These are phyloP conservation scores for Neuroterus valhalla DNA, from an alignment of 1,140 invertebrate species.

Conservation along the genomic window DNA sequence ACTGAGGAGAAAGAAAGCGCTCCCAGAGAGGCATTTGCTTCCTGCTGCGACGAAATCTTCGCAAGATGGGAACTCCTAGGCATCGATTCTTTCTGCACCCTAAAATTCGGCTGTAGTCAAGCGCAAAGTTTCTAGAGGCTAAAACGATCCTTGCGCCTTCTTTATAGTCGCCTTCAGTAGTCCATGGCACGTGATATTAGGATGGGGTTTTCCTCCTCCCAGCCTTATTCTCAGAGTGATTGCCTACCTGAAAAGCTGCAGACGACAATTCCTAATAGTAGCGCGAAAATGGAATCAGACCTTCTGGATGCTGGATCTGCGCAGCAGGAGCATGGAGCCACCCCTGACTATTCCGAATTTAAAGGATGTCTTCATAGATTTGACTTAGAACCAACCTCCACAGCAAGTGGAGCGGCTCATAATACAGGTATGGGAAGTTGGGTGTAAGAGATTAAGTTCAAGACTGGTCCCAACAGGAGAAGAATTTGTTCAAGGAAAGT, in stretches of 20 bases:
- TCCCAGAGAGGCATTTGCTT: constrained; percentile 65
- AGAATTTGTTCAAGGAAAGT: constrained; percentile 23
- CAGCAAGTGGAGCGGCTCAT: no score
- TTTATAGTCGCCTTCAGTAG: no score
- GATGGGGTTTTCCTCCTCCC: no score
- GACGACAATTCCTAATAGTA: background rate
- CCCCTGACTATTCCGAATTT: constrained; percentile 30
- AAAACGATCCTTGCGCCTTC: constrained; percentile 47
- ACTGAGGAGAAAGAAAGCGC: constrained; percentile 38
- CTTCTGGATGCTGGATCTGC: constrained; percentile 42
- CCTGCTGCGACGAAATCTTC: constrained; percentile 48
- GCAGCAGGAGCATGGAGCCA: constrained; percentile 15
- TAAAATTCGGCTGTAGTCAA: constrained; percentile 54
- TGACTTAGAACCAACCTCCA: constrained; percentile 35
- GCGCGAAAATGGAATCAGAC: constrained; percentile 39
- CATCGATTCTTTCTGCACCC: constrained; percentile 63
- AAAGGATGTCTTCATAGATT: constrained; percentile 30
- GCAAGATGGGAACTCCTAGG: no score
- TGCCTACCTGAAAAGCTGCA: background rate
- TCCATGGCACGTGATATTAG: no score
- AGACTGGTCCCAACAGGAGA: no score
- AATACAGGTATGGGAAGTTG: constrained; percentile 49
- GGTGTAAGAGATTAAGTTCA: constrained; percentile 16
- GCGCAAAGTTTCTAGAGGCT: constrained; percentile 56
- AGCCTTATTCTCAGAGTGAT: background rate